These are phyloP conservation scores for Morbakka virulenta DNA, from an alignment of 30 jellyfish, hydroid and myxozoan genomes.

Conservation along the genomic window DNA sequence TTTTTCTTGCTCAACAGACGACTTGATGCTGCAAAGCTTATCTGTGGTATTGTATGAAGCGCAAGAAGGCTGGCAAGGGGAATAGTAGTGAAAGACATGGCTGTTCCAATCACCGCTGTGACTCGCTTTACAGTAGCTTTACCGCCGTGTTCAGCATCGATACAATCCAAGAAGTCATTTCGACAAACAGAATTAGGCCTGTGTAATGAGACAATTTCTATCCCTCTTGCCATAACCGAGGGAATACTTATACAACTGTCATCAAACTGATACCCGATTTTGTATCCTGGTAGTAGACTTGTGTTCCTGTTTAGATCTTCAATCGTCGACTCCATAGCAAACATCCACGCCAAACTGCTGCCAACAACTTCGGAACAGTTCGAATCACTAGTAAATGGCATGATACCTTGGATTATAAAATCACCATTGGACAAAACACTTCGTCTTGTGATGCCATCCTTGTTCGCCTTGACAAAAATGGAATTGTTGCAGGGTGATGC, in stretches of 20 bases:
- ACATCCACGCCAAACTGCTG: conserved; percentile 55
- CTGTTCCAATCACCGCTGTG: conserved; percentile 81
- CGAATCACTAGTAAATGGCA: conserved; percentile 43
- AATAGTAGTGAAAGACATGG: conserved; percentile 63
- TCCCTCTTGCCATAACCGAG: conserved; percentile 83
- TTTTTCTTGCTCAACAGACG: conserved; percentile 69
- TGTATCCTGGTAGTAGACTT: conserved; percentile 40
- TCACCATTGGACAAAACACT: conserved; percentile 62
- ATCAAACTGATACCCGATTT: conserved; percentile 78
- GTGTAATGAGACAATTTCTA: conserved; percentile 81
- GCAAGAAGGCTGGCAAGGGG: conserved; percentile 90
- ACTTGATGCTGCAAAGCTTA: conserved; percentile 88
- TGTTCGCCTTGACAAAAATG: too few species aligned
- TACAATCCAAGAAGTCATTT: conserved; percentile 75
- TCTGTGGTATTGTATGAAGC: conserved; percentile 69
- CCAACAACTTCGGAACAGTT: conserved; percentile 16
- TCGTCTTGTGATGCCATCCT: conserved; percentile 37
- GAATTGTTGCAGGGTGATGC: too few species aligned
- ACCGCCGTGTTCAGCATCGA: too few species aligned
- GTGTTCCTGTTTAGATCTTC: conserved; percentile 14
- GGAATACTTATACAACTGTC: conserved; percentile 73
- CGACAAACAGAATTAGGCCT: conserved; percentile 89
- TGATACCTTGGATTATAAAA: conserved; percentile 69
- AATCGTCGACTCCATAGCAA: conserved; percentile 71
- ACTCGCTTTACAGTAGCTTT: conserved; percentile 23